Conservation (phyloP, 1,140 invertebrate genomes). For the Drosophila sp. region DNA sequence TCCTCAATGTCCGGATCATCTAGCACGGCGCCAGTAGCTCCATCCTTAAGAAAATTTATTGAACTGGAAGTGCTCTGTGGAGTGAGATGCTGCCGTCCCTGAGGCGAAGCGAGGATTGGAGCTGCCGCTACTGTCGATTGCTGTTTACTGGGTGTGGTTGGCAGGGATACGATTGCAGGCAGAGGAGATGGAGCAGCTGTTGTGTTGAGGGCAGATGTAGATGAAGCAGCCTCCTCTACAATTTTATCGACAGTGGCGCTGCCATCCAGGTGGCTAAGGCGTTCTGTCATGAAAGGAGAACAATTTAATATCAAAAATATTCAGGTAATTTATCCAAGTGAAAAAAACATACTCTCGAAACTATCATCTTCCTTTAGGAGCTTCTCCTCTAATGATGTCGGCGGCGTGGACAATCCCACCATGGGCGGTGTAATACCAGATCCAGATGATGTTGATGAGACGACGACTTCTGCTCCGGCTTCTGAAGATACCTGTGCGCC, state of each 20-base stretch:
- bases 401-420: slow-evolving; percentile 9
- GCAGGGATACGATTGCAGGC: slow-evolving; percentile 29
- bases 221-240: slow-evolving; percentile 24
- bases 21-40: slow-evolving; percentile 52
- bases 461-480: slow-evolving; percentile 13
- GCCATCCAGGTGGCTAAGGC: slow-evolving; percentile 77
- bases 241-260: slow-evolving; percentile 30
- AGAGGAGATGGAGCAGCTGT: not conserved
- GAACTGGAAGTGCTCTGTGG: slow-evolving; percentile 64
- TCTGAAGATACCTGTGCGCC: slow-evolving; percentile 3
- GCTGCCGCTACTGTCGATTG: slow-evolving; percentile 26
- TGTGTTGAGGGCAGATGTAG: slow-evolving; percentile 4
- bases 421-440: slow-evolving; percentile 1
- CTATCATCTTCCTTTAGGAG: slow-evolving; percentile 62
- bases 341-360: slow-evolving; percentile 64
- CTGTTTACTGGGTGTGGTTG: slow-evolving; percentile 46
- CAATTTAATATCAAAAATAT: slow-evolving; percentile 11
- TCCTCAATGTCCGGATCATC: slow-evolving; percentile 82
- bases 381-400: slow-evolving; percentile 22
- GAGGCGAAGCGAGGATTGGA: slow-evolving; percentile 23
- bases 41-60: slow-evolving; percentile 67
- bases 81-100: slow-evolving; percentile 44
- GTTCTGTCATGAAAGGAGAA: slow-evolving; percentile 53
- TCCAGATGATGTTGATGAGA: slow-evolving; percentile 12
- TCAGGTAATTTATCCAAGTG: slow-evolving; percentile 4